These are phyloP conservation scores for Cistogaster globosa DNA, from an alignment of 2,888 invertebrate species.

Conservation along the genomic window DNA sequence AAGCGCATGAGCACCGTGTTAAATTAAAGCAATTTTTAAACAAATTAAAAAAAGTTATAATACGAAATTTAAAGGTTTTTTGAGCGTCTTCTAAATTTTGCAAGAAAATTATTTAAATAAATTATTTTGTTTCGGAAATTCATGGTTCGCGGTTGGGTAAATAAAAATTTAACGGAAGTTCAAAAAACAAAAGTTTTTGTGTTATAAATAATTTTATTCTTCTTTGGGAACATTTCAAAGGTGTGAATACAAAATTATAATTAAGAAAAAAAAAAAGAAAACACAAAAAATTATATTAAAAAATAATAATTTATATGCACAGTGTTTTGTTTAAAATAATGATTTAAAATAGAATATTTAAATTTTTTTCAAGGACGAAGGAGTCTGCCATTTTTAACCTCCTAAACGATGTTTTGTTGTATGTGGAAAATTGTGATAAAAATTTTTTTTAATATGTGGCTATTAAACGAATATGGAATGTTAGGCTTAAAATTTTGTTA, in stretches of 20 bases:
- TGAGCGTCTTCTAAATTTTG: neutral
- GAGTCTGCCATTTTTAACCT: too few relatives aligned
- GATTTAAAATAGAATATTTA: neutral
- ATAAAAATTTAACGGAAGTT: constrained; percentile 36
- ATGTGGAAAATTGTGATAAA: too few relatives aligned
- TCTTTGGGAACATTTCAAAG: constrained; percentile 57
- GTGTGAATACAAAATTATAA: constrained; percentile 29
- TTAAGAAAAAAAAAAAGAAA: too few relatives aligned
- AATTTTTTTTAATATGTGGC: too few relatives aligned
- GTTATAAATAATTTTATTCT: constrained; percentile 23
- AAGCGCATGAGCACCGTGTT: constrained; percentile 61
- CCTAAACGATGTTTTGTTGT: too few relatives aligned
- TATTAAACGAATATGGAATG: too few relatives aligned
- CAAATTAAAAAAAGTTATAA: neutral
- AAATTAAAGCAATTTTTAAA: neutral
- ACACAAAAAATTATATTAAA: neutral
- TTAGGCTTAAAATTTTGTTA: too few relatives aligned
- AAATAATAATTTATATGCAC: constrained; percentile 38
- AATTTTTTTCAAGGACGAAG: neutral
- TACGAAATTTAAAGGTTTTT: constrained; percentile 29
- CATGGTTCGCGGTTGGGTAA: constrained; percentile 38
- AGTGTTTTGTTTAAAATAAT: constrained; percentile 49
- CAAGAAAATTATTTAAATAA: constrained; percentile 9
- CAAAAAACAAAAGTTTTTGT: constrained; percentile 28
- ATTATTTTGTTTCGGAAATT: constrained; percentile 50